Conservation (phyloP, 2,113 vertebrate species). For the Megaceryle maxima region DNA sequence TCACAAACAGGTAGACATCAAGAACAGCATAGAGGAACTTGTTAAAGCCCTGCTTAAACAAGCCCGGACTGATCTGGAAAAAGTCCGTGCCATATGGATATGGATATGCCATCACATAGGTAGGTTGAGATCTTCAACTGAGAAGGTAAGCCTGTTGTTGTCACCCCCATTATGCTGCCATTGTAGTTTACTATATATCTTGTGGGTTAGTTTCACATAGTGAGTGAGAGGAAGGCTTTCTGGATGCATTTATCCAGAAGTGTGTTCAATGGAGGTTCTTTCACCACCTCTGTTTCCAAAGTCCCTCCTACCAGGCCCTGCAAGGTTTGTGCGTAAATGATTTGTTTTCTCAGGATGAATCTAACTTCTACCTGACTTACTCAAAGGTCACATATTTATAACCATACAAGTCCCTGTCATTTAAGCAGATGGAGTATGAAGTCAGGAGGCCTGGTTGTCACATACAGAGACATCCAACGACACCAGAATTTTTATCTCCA, state of each 20-base stretch:
- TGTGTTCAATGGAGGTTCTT: not conserved
- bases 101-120: slow-evolving; percentile 87
- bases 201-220: not conserved
- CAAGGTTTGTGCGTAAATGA: not conserved
- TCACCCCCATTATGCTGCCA: not conserved
- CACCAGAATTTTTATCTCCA: not conserved
- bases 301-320: not conserved
- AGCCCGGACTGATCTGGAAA: slow-evolving; percentile 78
- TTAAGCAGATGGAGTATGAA: not conserved
- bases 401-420: not conserved
- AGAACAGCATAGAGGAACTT: slow-evolving; percentile 72
- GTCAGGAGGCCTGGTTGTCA: not conserved
- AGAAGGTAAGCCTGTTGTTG: not conserved
- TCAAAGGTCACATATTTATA: rapidly evolving
- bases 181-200: rapidly evolving
- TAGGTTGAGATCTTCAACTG: not conserved
- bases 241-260: not conserved
- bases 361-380: not conserved
- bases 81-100: slow-evolving; percentile 81
- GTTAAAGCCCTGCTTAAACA: slow-evolving; percentile 75
- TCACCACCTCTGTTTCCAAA: not conserved
- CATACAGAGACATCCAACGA: not conserved
- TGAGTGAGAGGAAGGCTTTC: not conserved
- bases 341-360: not conserved
- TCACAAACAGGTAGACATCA: slow-evolving; percentile 64